Evolutionary conservation across 1,140 invertebrate genomes (phyloP), one percentile per base, ranked within the genome.

Genomic region (Pseudomyrmex pallidus): DNA sequence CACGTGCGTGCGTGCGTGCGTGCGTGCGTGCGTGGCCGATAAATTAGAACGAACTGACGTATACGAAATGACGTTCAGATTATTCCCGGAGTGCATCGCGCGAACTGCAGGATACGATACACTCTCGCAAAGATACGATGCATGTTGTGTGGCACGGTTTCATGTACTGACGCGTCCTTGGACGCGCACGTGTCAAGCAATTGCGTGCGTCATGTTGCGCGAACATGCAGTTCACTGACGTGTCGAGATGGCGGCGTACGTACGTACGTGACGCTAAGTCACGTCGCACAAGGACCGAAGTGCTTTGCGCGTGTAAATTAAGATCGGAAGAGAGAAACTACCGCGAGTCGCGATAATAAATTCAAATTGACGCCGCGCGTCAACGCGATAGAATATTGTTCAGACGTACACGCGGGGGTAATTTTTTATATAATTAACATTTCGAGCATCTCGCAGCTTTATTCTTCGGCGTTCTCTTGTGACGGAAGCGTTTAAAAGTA

Each of bases 61-160:
- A 86, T 88, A 76, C 57, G 57, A 74, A 68, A 54, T 59, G 87
- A 87, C 83, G 67, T 88, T 2, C 59, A 78, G 90, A 91, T 90
- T 91, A 90, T 90, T 91, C 7, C 35, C 35, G 35, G 5, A 35
- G 35, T 35, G 1, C 35, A 35, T 7, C 5, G 35, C 35, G 35
- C 20, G 4, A 35, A 4, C 0, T 7, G 35, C 35, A 35, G 35
- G 5, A 35, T 7, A 35, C 25, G 35, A 35, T 5, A 25, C 22
- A n/a, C n/a, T n/a, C n/a, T 25, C 22, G 22, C 25, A 35, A 35
- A 35, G 35, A 35, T 35, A 35, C 35, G 35, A 35, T 7, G 35
- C 35, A 7, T 35, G 35, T 35, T 35, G 35, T 22, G 20, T 7
- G 35, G 35, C 35, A 35, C 35, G 25, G 3, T 25, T n/a, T n/a